Evolutionary conservation across 2,113 vertebrate species (phyloP), one percentile per base, ranked within the genome.

Genomic region (Scolopax mira): DNA sequence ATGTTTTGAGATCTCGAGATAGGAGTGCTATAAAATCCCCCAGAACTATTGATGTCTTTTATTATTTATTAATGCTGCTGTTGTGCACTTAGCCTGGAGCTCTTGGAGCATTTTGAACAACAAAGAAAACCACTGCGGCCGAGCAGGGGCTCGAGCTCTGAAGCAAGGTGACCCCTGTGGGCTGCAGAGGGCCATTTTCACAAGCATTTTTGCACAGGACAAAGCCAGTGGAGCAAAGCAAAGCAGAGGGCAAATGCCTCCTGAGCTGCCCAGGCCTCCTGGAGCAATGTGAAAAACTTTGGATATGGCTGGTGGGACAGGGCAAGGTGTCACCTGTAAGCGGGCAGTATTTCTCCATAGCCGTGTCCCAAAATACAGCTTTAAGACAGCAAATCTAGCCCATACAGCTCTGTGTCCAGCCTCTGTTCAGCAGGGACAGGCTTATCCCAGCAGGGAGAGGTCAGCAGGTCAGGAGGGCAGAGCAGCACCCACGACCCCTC

Each of bases 401-500:
- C 5, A 1, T 1, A 14, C 16, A 58, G 77, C 65, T 70, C 48
- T 4, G 1, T 1, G 1, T 37, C 21, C 90, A 65, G 70, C 41
- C 71, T 44, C 3, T 0, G 61, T 66, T 49, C 74, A 57, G 74
- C 84, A n/a, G 66, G 54, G 66, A 85, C 6, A 37, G 81, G 74
- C 42, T 77, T 27, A 62, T 82, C 74, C 49, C 55, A 37, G 66
- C 52, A 75, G 71, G 85, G 85, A 96, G 75, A 90, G 94, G 89
- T 79, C 30, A 2, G 11, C 1, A 4, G 82, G 96, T 96, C 89
- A 96, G 70, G 58, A 94, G 91, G 94, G 78, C 89, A 94, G 89
- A 79, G 89, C 81, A 95, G 89, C 93, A 95, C 89, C 89, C 91
- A 93, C 13, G 91, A 95, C 93, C 85, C 72, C 69, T 83, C 30